Base-by-base conservation (phyloP, 2,797 vertebrate genomes). In the Ceryle rudis region DNA sequence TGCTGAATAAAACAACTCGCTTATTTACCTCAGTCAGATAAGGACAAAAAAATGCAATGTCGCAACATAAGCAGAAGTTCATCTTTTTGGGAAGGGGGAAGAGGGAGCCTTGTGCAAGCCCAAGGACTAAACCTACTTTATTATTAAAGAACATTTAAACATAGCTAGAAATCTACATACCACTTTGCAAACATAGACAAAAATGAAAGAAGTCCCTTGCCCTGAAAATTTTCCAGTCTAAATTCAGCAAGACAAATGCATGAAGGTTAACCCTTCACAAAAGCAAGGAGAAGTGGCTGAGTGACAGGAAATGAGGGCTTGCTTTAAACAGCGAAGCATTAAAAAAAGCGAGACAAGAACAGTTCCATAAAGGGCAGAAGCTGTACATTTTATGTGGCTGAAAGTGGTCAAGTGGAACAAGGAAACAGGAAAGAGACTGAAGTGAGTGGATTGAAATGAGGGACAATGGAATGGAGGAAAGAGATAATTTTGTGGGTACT, bases 1-100 rank as follows among this genome's bases (percentile, higher is more conserved):
- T 93, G 52, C 51, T 95, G 93, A 95, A 94, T 94, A 91, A 94
- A 96, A 89, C 79, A 86, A 91, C 72, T 81, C 5, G 0, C 72
- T 96, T 95, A 83, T 84, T 94, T 93, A 82, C 61, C 58, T 90
- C 71, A 33, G 72, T 78, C 75, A 94, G 75, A 92, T 90, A 87
- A 86, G 22, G 9, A 7, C 14, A 58, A 71, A 3, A 9, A 11
- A 51, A 52, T 20, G 17, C 51, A 52, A n/a, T 31, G 54, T 39
- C 19, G 1, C 44, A 86, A 83, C 15, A 75, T 39, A 85, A 92
- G 31, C 21, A 71, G 37, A 91, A 81, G 28, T 62, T 82, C 31
- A 25, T 41, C 55, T 92, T 91, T 91, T 28, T 37, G 49, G 54
- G 41, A 89, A 88, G 10, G 11, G 10, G 31, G 9, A 20, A 67